Evolutionary conservation across 92 coral and sea anemone species (phyloP), one percentile per base, ranked within the genome.

Genomic region (Nematostella vectensis): DNA sequence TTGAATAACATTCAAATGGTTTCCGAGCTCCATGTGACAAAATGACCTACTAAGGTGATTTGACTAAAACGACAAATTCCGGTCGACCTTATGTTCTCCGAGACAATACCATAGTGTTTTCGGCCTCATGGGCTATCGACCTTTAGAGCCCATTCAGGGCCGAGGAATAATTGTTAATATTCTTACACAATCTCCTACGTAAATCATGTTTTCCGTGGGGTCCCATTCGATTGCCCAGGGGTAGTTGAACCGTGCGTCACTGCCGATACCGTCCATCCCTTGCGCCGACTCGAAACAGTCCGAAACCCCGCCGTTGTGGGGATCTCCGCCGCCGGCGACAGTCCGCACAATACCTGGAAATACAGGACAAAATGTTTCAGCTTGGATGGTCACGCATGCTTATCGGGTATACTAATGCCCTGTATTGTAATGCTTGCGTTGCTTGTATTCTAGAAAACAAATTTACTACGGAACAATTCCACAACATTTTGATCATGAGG

Each of bases 201-300:
- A n/a, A n/a, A n/a, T n/a, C n/a, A n/a, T n/a, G n/a, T n/a, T n/a
- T n/a, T n/a, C n/a, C n/a, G n/a, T n/a, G n/a, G n/a, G n/a, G 57
- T 83, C 72, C 58, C 72, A 83, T 2, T 50, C 87, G 25, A 83
- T 83, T 2, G 87, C 94, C 94, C 94, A 83, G 31, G 94, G 94
- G 62, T 83, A 83, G 50, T 81, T 80, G 49, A 83, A 83, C 44
- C 94, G 54, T 45, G 94, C 94, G 0, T 80, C 56, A 11, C 29
- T 66, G 9, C 83, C 83, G 26, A 60, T 57, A 12, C 94, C 94
- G 31, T 83, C 94, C 33, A 50, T 23, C 13, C 82, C 61, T 0
- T 69, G 47, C 0, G 67, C 70, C 23, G 73, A 38, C 27, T 83
- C 82, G 31, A 61, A 23, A 37, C 94, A 83, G 47, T 83, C 88